These are phyloP conservation scores for Physella acuta DNA, from an alignment of 1,140 invertebrate genomes.

Conservation along the genomic window DNA sequence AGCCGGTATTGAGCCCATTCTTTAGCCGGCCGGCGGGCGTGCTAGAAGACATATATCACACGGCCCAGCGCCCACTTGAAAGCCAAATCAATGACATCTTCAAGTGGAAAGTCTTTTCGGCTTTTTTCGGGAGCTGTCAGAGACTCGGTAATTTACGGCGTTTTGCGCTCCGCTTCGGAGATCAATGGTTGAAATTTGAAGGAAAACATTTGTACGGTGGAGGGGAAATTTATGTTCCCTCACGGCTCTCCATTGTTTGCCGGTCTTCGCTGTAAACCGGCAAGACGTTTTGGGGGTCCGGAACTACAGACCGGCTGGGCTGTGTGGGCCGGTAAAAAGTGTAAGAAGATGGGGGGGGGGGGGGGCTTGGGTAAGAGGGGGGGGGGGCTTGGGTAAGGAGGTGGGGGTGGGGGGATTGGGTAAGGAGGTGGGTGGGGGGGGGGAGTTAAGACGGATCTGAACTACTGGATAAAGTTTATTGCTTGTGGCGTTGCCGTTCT, in stretches of 20 bases:
- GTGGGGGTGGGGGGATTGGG: background rate
- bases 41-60: slow-evolving; percentile 18
- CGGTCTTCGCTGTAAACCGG: too few relatives aligned
- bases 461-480: too few relatives aligned
- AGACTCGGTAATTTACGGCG: slow-evolving; percentile 12
- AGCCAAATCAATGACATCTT: slow-evolving; percentile 8
- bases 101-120: slow-evolving; percentile 5
- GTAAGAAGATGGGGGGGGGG: too few relatives aligned
- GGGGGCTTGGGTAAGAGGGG: too few relatives aligned
- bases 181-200: slow-evolving; percentile 19
- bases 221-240: slow-evolving; percentile 21
- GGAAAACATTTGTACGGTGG: slow-evolving; percentile 21
- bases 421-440: background rate
- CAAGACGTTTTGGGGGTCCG: too few relatives aligned
- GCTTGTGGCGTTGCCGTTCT: too few relatives aligned
- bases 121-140: slow-evolving; percentile 11
- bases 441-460: background rate
- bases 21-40: too few relatives aligned
- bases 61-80: background rate
- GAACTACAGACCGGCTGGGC: background rate
- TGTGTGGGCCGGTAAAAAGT: background rate
- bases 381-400: too few relatives aligned
- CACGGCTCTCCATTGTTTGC: background rate
- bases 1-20: too few relatives aligned
- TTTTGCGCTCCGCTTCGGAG: slow-evolving; percentile 6